These are phyloP conservation scores for Heteractis magnifica DNA, from an alignment of 92 coral and sea anemone species.

Conservation along the genomic window DNA sequence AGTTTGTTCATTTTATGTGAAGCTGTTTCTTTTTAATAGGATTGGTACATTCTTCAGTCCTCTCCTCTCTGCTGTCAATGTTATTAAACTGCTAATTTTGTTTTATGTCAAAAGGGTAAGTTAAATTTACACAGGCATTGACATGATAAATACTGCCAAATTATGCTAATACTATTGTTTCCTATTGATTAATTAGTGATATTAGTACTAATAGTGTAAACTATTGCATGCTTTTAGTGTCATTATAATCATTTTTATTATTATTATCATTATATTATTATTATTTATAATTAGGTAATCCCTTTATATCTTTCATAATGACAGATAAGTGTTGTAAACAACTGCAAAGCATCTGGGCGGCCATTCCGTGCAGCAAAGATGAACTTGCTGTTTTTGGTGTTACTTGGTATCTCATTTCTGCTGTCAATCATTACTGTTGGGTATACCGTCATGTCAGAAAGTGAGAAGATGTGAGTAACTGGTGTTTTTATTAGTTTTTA, in stretches of 20 bases:
- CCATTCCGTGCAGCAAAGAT: conserved; percentile 93
- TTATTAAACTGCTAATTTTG: conserved; percentile 70
- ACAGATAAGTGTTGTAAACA: conserved; percentile 78
- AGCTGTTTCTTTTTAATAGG: conserved; percentile 35
- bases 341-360: conserved; percentile 91
- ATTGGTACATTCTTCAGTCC: conserved; percentile 97
- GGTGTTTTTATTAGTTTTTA: neutral
- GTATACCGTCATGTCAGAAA: conserved; percentile 84
- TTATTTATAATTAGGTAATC: neutral
- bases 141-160: no score
- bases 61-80: conserved; percentile 75
- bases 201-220: neutral
- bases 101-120: conserved; percentile 94
- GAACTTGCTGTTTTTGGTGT: conserved; percentile 82
- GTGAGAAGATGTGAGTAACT: conserved; percentile 54
- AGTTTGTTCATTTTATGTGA: neutral
- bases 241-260: neutral
- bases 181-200: no score
- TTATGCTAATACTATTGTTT: no score
- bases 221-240: neutral
- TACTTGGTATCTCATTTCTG: conserved; percentile 71
- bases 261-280: neutral
- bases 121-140: neutral
- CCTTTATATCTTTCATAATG: neutral
- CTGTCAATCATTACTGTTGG: conserved; percentile 76